Conservation (phyloP, 2,113 vertebrate genomes). For the Nibea coibor region DNA sequence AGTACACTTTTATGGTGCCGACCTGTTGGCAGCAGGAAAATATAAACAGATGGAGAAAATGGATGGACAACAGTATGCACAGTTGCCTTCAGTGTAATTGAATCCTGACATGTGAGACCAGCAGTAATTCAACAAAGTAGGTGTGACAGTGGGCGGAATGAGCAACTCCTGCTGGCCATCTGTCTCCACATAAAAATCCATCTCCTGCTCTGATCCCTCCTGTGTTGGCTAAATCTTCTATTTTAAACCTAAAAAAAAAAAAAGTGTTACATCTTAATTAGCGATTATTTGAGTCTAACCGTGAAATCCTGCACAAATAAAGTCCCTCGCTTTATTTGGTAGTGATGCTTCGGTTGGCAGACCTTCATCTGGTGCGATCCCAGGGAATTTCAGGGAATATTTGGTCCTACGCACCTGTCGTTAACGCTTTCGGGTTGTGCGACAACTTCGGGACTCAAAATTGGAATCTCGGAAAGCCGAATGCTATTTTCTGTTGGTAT, state of each 20-base stretch:
- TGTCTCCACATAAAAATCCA: conserved; percentile 31
- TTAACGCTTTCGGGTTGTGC: not conserved
- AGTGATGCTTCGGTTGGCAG: not conserved
- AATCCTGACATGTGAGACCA: conserved; percentile 50
- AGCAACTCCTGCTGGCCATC: conserved; percentile 40
- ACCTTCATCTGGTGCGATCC: not conserved
- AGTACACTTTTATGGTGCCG: not conserved
- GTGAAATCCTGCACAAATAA: not conserved
- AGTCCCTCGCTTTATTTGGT: not conserved
- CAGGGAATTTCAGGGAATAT: not conserved
- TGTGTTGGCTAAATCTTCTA: not conserved
- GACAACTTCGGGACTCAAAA: not conserved
- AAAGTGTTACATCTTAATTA: conserved; percentile 4
- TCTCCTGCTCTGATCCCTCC: conserved; percentile 18
- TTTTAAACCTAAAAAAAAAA: not conserved
- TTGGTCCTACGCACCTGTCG: not conserved
- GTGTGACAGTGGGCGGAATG: conserved; percentile 40
- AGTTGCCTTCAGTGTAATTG: conserved; percentile 43
- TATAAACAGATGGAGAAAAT: conserved; percentile 38
- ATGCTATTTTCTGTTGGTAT: not conserved
- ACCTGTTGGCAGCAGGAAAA: conserved; percentile 37
- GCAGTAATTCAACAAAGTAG: conserved; percentile 31
- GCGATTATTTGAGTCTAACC: conserved; percentile 5
- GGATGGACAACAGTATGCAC: conserved; percentile 35
- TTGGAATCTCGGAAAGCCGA: not conserved